Evolutionary conservation across 2,888 invertebrate species (phyloP), one percentile per base, ranked within the genome.

Genomic region (Callosobruchus maculatus): DNA sequence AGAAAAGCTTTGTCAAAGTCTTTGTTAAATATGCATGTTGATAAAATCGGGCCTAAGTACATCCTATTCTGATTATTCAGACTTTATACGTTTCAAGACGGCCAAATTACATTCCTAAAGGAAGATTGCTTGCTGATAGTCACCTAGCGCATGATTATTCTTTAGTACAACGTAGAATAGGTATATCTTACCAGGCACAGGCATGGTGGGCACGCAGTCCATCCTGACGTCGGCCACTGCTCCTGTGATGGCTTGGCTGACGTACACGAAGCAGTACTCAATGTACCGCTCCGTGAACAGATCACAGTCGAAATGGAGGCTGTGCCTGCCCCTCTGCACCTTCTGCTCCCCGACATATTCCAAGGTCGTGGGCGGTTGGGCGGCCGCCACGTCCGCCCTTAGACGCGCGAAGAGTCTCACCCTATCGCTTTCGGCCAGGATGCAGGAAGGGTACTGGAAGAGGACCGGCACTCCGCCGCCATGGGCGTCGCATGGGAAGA

Each of bases 251-350:
- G 95, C 94, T 83, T 95, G 93, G 67, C 94, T 95, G 49, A 95
- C 95, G 86, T 96, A 96, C 74, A 94, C 93, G 88, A 96, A 96
- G 87, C 96, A 96, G 84, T 95, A 96, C 85, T 95, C 95, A 26
- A 95, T 92, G 84, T 92, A 95, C 71, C 93, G 90, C 86, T 95
- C 95, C 72, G 93, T 93, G 88, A 96, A 96, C 70, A 95, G 88
- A 20, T 94, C 93, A 83, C 96, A 96, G 86, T 93, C 93, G 86
- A 96, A 95, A 79, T 89, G 88, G 18, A 95, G 89, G 21, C 93
- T 92, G 87, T 95, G 94, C 82, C 93, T 93, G 5, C 94, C 94
- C 79, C 93, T 91, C 2, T 80, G 78, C 68, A 81, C 80, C 74
- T 79, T 77, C 77, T 92, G 90, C 83, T 93, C 93, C 49, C 92